phyloP scores from a whole-genome alignment of 1,140 invertebrate genomes.

The Heliconius himera region DNA sequence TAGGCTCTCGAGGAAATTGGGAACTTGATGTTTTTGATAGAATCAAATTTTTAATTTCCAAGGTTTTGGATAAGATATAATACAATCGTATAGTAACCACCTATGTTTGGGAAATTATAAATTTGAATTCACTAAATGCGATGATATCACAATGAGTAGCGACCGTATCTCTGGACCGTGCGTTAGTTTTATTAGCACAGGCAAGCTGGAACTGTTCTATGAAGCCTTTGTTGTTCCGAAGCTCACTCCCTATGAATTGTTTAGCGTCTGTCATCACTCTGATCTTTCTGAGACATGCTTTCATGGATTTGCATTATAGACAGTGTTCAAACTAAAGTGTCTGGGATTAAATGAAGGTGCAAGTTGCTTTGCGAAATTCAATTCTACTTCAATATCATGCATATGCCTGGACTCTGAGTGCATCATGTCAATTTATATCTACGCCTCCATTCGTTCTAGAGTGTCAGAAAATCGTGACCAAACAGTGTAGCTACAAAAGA shows the following conservation, averaged over 20 bases:
- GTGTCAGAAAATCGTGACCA: slow-evolving; percentile 40
- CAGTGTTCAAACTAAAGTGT: slow-evolving; percentile 67
- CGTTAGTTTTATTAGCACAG: slow-evolving; percentile 77
- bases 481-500: slow-evolving; percentile 32
- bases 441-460: slow-evolving; percentile 30
- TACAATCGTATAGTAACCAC: neutral
- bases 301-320: slow-evolving; percentile 69
- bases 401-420: slow-evolving; percentile 73
- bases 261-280: slow-evolving; percentile 67
- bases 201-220: slow-evolving; percentile 73
- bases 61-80: slow-evolving; percentile 14
- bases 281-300: slow-evolving; percentile 80
- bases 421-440: slow-evolving; percentile 71
- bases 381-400: slow-evolving; percentile 75
- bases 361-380: slow-evolving; percentile 72
- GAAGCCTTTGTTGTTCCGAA: slow-evolving; percentile 71
- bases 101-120: slow-evolving; percentile 29
- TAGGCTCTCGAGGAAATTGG: slow-evolving; percentile 62
- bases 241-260: slow-evolving; percentile 61
- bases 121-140: slow-evolving; percentile 64
- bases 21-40: slow-evolving; percentile 52
- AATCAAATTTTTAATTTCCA: slow-evolving; percentile 51
- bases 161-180: slow-evolving; percentile 59
- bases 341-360: slow-evolving; percentile 72
- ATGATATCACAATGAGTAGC: slow-evolving; percentile 65